Percentiles rank a stretch among this genome's conserved stretches.
phyloP scores from a whole-genome alignment of 92 coral and sea anemone genomes.

The Umimayanthus chanpuru region DNA sequence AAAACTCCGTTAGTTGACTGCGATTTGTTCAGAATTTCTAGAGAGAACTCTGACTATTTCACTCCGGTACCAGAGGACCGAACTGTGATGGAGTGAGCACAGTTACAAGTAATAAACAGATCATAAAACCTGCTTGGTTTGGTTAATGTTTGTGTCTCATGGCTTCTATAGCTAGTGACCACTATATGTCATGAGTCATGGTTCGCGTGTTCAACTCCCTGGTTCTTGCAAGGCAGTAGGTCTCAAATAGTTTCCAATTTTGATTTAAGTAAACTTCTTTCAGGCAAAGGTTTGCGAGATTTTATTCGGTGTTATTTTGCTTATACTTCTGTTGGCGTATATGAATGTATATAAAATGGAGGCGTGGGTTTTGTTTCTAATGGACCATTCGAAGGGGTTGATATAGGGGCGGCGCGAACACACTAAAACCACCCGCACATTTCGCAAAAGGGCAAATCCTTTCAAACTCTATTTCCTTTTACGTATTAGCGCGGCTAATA shows the following conservation, averaged over 20 bases:
- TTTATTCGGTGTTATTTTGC: not conserved
- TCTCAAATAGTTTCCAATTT: not conserved
- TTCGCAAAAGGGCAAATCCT: not conserved
- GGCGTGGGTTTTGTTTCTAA: not conserved
- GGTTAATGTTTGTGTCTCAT: not conserved
- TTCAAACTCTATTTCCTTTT: not conserved
- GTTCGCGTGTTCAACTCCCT: no score
- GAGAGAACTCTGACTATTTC: conserved; percentile 12
- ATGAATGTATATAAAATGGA: not conserved
- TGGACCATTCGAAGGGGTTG: conserved; percentile 19
- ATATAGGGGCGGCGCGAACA: not conserved
- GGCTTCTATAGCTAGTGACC: not conserved
- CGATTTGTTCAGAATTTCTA: not conserved
- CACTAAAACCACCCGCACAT: conserved; percentile 28
- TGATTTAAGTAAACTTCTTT: not conserved
- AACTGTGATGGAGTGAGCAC: conserved; percentile 10
- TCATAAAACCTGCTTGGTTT: conserved; percentile 13
- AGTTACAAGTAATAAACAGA: conserved; percentile 18
- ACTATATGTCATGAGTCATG: not conserved
- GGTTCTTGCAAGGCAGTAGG: not conserved
- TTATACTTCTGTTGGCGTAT: not conserved
- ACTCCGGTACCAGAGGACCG: not conserved
- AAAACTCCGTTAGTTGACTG: not conserved
- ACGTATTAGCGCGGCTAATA: conserved; percentile 7
- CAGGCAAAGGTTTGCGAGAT: not conserved